phyloP scores from a whole-genome alignment of 1,140 invertebrate species.

The Agrilus planipennis region DNA sequence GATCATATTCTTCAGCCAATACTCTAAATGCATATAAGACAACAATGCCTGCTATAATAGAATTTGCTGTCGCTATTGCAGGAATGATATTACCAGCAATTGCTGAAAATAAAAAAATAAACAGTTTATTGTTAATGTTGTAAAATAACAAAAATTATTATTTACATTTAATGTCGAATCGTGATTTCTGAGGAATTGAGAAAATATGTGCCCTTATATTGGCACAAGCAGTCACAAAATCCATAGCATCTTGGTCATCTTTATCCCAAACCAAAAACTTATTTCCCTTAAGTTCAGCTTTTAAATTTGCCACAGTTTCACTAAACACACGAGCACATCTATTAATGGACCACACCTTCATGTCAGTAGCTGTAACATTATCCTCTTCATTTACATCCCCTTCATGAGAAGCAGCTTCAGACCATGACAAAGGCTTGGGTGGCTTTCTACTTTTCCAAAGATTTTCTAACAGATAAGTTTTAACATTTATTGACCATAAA shows the following conservation, averaged over 20 bases:
- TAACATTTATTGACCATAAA: conserved; percentile 6
- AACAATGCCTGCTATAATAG: conserved; percentile 89
- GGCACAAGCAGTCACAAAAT: conserved; percentile 91
- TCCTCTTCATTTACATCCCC: conserved; percentile 13
- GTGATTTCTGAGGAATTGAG: conserved; percentile 72
- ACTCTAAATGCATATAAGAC: conserved; percentile 81
- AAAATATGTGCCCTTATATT: conserved; percentile 92
- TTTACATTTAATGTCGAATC: conserved; percentile 94
- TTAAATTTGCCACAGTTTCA: conserved; percentile 55
- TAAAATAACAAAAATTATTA: conserved; percentile 15
- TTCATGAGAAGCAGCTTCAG: conserved; percentile 30
- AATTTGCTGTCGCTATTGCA: conserved; percentile 97
- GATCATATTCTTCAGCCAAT: conserved; percentile 53
- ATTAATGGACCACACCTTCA: conserved; percentile 30
- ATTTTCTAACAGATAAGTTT: conserved; percentile 48
- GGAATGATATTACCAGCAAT: conserved; percentile 99
- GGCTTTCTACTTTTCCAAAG: conserved; percentile 81
- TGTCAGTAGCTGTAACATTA: conserved; percentile 20
- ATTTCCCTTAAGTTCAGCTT: conserved; percentile 45
- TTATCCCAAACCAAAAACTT: conserved; percentile 93
- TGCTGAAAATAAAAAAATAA: conserved; percentile 44
- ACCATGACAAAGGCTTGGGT: conserved; percentile 70
- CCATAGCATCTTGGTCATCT: conserved; percentile 87
- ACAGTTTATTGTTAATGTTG: conserved; percentile 5
- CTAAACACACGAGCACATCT: conserved; percentile 69